Evolutionary conservation across 2,888 invertebrate species (phyloP), one percentile per base, ranked within the genome.

Genomic region (Tetheella fluctuosa): DNA sequence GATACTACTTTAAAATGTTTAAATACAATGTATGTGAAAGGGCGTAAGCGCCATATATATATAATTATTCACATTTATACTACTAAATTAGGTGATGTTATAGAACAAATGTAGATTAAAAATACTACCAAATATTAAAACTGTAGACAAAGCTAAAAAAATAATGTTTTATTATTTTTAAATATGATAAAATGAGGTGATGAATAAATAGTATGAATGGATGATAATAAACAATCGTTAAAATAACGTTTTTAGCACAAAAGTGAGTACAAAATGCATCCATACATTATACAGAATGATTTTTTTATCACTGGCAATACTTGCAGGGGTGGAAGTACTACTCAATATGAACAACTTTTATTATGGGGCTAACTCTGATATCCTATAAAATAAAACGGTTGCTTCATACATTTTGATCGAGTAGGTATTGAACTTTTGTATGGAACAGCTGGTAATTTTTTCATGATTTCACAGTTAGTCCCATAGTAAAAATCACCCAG

Each of bases 1-100:
- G 25, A 54, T 15, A 42, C 42, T 42, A 42, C 5, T 48, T 48
- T 10, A 48, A 48, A 57, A 57, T 62, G 30, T 59, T 37, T 28
- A 34, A 17, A 15, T 48, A 28, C 42, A 60, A 56, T 30, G 30
- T 34, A 34, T 13, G 56, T 58, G 39, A 52, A 52, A 25, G 55
- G 42, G 25, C 52, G 28, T 52, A 23, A 55, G 52, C 25, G 48
- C 48, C 48, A 48, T 2, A 48, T 52, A 60, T 17, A 59, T n/a
- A 25, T 28, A 30, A 30, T 20, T 54, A 30, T 37, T 5, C 25
- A 53, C 10, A 28, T n/a, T 23, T 37, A 39, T 56, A 57, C 56
- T 34, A 17, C n/a, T 39, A n/a, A 54, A n/a, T 28, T 60, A 60
- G 39, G 59, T 61, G 61, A 61, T 61, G 61, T 61, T 34, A 59